Percentiles rank a stretch among this genome's conserved stretches.
Evolutionary conservation across 64 coral and sea anemone species (phyloP).

Genomic region (Orbicella faveolata): DNA sequence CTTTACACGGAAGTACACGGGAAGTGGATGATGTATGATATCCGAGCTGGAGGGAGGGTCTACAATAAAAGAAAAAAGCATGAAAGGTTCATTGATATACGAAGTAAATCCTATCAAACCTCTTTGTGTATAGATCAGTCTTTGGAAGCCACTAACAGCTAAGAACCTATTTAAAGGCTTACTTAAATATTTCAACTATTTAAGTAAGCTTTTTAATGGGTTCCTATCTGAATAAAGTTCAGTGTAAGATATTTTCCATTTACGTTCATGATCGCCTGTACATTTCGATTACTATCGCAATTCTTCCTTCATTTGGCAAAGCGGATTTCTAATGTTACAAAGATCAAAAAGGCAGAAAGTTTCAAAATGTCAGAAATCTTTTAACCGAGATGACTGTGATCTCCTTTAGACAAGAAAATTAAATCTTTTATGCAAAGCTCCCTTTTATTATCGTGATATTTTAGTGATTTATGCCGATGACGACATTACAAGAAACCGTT

Average conservation of each 20-base stretch:
- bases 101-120: not conserved
- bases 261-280: not conserved
- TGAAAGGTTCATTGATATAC: not conserved
- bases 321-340: too few relatives aligned
- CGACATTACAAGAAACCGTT: too few relatives aligned
- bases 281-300: not conserved
- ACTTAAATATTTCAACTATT: not conserved
- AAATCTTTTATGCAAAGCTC: too few relatives aligned
- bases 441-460: too few relatives aligned
- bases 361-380: too few relatives aligned
- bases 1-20: conserved; percentile 70
- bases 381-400: too few relatives aligned
- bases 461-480: too few relatives aligned
- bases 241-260: not conserved
- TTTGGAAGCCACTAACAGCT: not conserved
- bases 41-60: conserved; percentile 10
- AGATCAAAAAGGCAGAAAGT: too few relatives aligned
- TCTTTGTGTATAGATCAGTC: not conserved
- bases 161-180: not conserved
- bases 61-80: conserved; percentile 18
- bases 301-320: not conserved
- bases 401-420: too few relatives aligned
- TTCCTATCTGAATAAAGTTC: not conserved
- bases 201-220: conserved; percentile 3
- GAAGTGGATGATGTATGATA: conserved; percentile 44